Percentiles rank a stretch among this genome's conserved stretches.
Conservation (phyloP, 2,797 vertebrate species). For the Pampus argenteus region DNA sequence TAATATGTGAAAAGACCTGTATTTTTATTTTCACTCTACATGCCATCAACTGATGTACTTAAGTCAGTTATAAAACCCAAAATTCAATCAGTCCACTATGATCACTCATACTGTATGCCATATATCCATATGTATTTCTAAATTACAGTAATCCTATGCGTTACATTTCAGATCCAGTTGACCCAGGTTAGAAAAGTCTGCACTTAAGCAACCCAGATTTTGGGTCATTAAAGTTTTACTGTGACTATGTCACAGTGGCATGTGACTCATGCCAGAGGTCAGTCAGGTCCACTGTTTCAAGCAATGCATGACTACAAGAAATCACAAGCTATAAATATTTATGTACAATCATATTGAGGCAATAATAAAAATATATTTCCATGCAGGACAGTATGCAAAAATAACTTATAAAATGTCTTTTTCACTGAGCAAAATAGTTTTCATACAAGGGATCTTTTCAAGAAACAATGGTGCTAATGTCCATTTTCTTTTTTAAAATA, state of each 20-base stretch:
- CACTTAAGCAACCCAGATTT: conserved; percentile 32
- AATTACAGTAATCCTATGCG: conserved; percentile 43
- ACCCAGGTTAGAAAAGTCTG: conserved; percentile 22
- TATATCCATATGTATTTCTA: too few relatives aligned
- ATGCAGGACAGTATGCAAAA: conserved; percentile 83
- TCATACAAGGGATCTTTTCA: conserved; percentile 75
- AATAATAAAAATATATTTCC: conserved; percentile 82
- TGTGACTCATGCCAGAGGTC: conserved; percentile 51
- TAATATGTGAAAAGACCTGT: conserved; percentile 38
- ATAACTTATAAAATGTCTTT: conserved; percentile 83
- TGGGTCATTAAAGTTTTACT: conserved; percentile 47
- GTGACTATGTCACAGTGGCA: too few relatives aligned
- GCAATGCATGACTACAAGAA: conserved; percentile 66
- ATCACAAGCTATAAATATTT: conserved; percentile 78
- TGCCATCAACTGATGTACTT: conserved; percentile 19
- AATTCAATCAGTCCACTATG: conserved; percentile 35
- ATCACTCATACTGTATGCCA: conserved; percentile 17
- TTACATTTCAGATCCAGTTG: conserved; percentile 33
- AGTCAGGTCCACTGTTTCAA: conserved; percentile 58
- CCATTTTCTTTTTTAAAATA: conserved; percentile 65
- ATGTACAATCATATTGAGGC: conserved; percentile 78
- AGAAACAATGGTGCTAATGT: conserved; percentile 65
- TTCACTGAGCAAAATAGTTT: conserved; percentile 83
- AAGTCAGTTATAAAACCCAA: conserved; percentile 28
- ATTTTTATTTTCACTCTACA: conserved; percentile 22